Conservation (phyloP, 2,888 invertebrate genomes). For the Seira ritae region DNA sequence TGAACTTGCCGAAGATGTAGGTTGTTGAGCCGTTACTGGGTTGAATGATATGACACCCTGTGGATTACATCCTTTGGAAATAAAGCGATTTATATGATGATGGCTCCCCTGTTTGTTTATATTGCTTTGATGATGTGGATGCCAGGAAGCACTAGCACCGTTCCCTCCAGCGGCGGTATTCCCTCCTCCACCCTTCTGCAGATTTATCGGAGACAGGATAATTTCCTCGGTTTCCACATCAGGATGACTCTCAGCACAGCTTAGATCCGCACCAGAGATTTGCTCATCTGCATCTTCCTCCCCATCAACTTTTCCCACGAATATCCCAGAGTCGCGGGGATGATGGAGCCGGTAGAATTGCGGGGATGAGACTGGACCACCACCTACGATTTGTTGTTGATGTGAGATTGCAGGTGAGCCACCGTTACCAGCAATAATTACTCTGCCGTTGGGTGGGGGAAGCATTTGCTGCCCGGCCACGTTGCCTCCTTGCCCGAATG, state of each 20-base stretch:
- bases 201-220: slow-evolving; percentile 69
- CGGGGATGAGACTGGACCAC: slow-evolving; percentile 35
- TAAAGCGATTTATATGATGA: slow-evolving; percentile 58
- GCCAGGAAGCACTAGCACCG: slow-evolving; percentile 46
- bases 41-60: slow-evolving; percentile 3
- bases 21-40: slow-evolving; percentile 37
- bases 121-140: slow-evolving; percentile 54
- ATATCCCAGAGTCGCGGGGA: slow-evolving; percentile 70
- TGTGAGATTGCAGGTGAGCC: slow-evolving; percentile 32
- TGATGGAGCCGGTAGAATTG: slow-evolving; percentile 58
- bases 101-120: slow-evolving; percentile 52
- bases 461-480: not conserved
- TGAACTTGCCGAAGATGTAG: slow-evolving; percentile 47
- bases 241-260: slow-evolving; percentile 51
- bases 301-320: slow-evolving; percentile 68
- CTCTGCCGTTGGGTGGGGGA: slow-evolving; percentile 10
- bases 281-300: slow-evolving; percentile 62
- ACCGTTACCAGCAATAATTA: slow-evolving; percentile 24
- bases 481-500: not conserved
- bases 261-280: slow-evolving; percentile 54
- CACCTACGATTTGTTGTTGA: slow-evolving; percentile 2
- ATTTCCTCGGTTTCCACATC: slow-evolving; percentile 68
- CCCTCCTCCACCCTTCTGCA: slow-evolving; percentile 47
- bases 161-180: slow-evolving; percentile 24
- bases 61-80: slow-evolving; percentile 48